Base-by-base conservation (phyloP, 2,113 vertebrate genomes). In the Protobothrops flavoviridis region DNA sequence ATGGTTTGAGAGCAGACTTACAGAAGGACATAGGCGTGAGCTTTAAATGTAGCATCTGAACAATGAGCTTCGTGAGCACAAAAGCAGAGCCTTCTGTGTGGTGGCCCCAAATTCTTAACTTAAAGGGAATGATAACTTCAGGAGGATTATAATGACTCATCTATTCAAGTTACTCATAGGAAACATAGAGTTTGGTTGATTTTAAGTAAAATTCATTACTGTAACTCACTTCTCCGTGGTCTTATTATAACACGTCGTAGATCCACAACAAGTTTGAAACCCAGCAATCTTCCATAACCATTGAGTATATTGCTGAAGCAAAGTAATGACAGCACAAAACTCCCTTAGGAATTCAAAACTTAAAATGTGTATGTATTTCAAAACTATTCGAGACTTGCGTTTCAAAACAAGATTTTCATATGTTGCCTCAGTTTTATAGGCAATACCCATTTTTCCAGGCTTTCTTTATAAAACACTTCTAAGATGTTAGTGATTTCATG, bases 401-500 rank as follows among this genome's bases (percentile, higher is more conserved):
- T 33, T 69, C 13, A 33, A 69, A 69, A 69, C 13, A 15, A 9
- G 57, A 64, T 23, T 33, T 23, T 39, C 13, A 2, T 13, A 39
- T 20, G 0, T 55, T 21, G 23, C 64, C 52, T 21, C 13, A 21
- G 8, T 92, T 92, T 39, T 39, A 20, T 39, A n/a, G 20, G 52
- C 29, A 33, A 57, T 9, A 33, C n/a, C n/a, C 4, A 15, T 55
- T 69, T 53, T 3, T 0, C 95, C 93, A 95, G 94, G 92, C 94
- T 91, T 50, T 93, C 95, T 93, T 94, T 91, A 91, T 93, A 95
- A 17, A 94, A 96, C 4, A 43, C 89, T 0, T 0, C 90, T 23
- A 48, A 91, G 90, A 93, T 95, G 95, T 91, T 90, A 91, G 94
- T 93, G 94, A 55, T 87, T 90, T 87, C 81, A 55, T 33, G 64